Base-by-base conservation (phyloP, 2,888 invertebrate genomes). In the Brachynemurus nebulosus region DNA sequence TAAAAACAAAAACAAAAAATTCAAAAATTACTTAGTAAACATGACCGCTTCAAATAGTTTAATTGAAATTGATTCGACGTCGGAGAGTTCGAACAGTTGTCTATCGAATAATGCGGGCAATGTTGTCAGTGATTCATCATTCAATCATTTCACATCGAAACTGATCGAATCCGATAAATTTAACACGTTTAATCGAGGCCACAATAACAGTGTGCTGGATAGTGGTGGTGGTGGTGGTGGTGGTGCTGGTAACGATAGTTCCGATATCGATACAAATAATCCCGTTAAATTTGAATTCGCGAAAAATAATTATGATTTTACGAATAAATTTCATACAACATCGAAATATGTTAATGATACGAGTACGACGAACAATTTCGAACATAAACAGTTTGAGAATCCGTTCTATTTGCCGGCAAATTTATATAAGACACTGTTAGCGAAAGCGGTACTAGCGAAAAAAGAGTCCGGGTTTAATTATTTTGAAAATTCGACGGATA, bases 1-100 rank as follows among this genome's bases (percentile, higher is more conserved):
- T 33, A 33, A 33, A 11, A 25, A 25, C 11, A 25, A 25, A 11
- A 25, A 25, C 8, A 25, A 25, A 9, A 33, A 16, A 14, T 33
- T 14, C 4, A 6, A 6, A 33, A 33, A 9, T 25, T 25, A 33
- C 16, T 14, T 14, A 33, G 16, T 4, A 18, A 42, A 34, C 33
- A 44, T 44, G 44, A 44, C 44, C n/a, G 44, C 44, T 9, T 44
- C 44, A 18, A 44, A 38, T 38, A n/a, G 35, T 37, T 25, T 44
- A 38, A 44, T 44, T 14, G 44, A 44, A 25, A 44, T 44, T 16
- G 44, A 44, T 25, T 44, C 44, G 9, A 38, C 42, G 11, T 21
- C 44, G 12, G 37, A 37, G 8, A 44, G 44, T 38, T 38, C 44
- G 12, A 38, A 30, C 9, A 38, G 38, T 27, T n/a, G n/a, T n/a